Conservation (phyloP, 1,140 invertebrate genomes). For the Atta texana region DNA sequence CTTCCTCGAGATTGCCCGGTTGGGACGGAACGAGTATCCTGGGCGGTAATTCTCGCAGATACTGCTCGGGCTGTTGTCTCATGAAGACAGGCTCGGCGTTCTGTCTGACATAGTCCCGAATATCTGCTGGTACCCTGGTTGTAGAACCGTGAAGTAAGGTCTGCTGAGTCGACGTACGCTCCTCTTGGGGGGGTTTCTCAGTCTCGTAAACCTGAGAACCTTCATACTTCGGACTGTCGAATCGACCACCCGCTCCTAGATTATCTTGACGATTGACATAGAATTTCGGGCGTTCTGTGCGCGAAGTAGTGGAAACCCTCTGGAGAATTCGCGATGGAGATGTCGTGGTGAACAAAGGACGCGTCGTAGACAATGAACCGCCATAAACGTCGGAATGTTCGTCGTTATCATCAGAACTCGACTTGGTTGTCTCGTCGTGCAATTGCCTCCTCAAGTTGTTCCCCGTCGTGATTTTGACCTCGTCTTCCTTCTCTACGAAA, state of each 20-base stretch:
- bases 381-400: constrained; percentile 90
- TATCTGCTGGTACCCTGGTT: constrained; percentile 66
- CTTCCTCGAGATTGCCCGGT: constrained; percentile 77
- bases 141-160: constrained; percentile 76
- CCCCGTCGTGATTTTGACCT: constrained; percentile 81
- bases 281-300: constrained; percentile 81
- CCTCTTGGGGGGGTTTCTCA: constrained; percentile 77
- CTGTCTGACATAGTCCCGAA: constrained; percentile 79
- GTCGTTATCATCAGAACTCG: constrained; percentile 83
- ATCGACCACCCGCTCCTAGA: constrained; percentile 83
- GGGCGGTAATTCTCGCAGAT: constrained; percentile 77
- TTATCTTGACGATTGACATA: constrained; percentile 83
- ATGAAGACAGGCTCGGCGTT: constrained; percentile 81
- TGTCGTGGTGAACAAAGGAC: constrained; percentile 89
- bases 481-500: constrained; percentile 81
- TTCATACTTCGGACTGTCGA: constrained; percentile 80
- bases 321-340: constrained; percentile 83
- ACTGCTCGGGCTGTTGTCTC: constrained; percentile 78
- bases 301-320: constrained; percentile 71
- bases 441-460: constrained; percentile 88
- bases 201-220: constrained; percentile 72
- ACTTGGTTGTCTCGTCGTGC: constrained; percentile 83
- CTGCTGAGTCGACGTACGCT: constrained; percentile 78
- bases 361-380: constrained; percentile 88
- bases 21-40: constrained; percentile 77